phyloP scores from a whole-genome alignment of 2,113 vertebrate genomes.

The Vicugna pacos region DNA sequence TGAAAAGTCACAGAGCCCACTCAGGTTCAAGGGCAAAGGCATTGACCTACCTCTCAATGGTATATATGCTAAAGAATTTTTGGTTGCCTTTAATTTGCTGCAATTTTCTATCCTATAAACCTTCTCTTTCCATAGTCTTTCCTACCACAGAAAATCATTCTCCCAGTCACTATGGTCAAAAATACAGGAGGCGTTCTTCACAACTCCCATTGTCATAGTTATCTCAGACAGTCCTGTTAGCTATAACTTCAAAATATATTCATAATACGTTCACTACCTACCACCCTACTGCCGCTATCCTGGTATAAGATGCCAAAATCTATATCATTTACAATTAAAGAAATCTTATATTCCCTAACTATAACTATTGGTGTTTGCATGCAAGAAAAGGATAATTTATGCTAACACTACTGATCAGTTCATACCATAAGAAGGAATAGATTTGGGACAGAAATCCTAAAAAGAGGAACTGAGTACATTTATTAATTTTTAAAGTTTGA shows the following conservation, averaged over 20 bases:
- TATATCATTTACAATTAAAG: not conserved
- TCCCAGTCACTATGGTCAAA: not conserved
- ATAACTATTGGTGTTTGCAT: not conserved
- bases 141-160: not conserved
- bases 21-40: not conserved
- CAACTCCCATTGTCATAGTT: rapidly evolving
- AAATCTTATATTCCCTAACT: not conserved
- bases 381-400: not conserved
- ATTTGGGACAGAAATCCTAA: not conserved
- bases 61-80: too few relatives aligned
- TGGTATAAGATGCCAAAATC: not conserved
- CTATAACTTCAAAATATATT: not conserved
- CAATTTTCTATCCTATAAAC: not conserved
- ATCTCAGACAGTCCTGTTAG: not conserved
- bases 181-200: not conserved
- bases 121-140: not conserved
- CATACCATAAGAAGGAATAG: not conserved
- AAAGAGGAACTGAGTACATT: not conserved
- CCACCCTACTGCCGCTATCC: not conserved
- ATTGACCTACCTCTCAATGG: not conserved
- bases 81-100: not conserved
- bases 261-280: not conserved
- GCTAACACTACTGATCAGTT: not conserved
- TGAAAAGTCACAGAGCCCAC: not conserved
- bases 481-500: not conserved